Evolutionary conservation across 2,113 vertebrate genomes (phyloP).

Genomic region (Muntiacus reevesi): DNA sequence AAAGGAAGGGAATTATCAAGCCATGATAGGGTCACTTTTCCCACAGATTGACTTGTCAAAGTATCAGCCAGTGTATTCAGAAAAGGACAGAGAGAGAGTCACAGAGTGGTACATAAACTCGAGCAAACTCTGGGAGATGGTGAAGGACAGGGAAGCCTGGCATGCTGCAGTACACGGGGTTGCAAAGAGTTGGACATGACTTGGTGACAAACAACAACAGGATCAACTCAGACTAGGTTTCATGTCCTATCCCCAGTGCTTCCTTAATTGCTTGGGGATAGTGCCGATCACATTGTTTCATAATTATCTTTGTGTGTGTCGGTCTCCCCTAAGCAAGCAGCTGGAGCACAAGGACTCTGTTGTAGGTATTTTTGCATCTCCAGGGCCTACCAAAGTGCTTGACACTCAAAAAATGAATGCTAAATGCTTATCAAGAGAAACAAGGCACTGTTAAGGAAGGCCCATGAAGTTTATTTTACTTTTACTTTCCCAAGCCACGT

Average conservation of each 20-base stretch:
- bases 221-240: neutral
- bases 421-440: neutral
- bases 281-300: neutral
- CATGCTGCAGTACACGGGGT: neutral
- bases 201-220: neutral
- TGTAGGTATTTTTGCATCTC: neutral
- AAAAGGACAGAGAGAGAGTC: neutral
- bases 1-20: neutral
- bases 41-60: neutral
- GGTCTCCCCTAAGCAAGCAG: neutral
- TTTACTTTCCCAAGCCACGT: neutral
- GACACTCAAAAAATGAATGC: neutral
- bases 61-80: neutral
- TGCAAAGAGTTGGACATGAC: neutral
- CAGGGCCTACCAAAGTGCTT: neutral
- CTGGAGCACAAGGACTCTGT: neutral
- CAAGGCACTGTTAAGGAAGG: neutral
- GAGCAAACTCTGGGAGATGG: neutral
- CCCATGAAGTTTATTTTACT: neutral
- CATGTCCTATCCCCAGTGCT: neutral
- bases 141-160: neutral
- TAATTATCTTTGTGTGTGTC: neutral
- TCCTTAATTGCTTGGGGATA: neutral
- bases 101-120: neutral
- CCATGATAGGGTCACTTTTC: neutral